These are phyloP conservation scores for Patella ulyssiponensis DNA, from an alignment of 2,888 invertebrate species.

Conservation along the genomic window DNA sequence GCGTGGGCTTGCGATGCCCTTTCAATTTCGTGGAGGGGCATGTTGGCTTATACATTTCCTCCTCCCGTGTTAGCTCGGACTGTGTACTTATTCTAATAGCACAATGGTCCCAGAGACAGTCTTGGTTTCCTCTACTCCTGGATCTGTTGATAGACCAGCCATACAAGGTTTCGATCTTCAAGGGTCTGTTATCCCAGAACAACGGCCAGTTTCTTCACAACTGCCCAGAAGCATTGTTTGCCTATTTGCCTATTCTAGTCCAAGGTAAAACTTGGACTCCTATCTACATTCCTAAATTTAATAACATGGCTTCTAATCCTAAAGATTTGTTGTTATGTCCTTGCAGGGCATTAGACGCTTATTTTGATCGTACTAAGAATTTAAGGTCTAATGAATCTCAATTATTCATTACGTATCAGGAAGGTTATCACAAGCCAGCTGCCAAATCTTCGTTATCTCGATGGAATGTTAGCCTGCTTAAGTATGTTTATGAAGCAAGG, in stretches of 20 bases:
- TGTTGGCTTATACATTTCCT: not conserved
- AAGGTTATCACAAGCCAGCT: no score
- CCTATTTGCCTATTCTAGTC: no score
- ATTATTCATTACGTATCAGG: not conserved
- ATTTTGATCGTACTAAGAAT: not conserved
- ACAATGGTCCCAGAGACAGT: not conserved
- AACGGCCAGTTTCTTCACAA: constrained; percentile 1
- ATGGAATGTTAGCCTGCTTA: no score
- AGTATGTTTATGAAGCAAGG: no score
- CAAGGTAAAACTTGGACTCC: no score
- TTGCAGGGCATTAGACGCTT: not conserved
- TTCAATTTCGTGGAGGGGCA: not conserved
- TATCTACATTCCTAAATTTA: no score
- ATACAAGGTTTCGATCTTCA: not conserved
- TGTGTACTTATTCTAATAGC: constrained; percentile 1
- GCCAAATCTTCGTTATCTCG: no score
- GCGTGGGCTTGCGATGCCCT: not conserved
- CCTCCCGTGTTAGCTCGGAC: not conserved
- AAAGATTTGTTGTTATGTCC: constrained; percentile 6
- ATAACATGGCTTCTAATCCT: not conserved
- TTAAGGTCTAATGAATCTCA: not conserved
- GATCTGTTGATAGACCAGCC: not conserved
- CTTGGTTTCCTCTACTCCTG: constrained; percentile 2
- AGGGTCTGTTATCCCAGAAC: not conserved
- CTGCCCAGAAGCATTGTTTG: constrained; percentile 1